Base-by-base conservation (phyloP, 2,888 invertebrate genomes). In the Tachina fera region DNA sequence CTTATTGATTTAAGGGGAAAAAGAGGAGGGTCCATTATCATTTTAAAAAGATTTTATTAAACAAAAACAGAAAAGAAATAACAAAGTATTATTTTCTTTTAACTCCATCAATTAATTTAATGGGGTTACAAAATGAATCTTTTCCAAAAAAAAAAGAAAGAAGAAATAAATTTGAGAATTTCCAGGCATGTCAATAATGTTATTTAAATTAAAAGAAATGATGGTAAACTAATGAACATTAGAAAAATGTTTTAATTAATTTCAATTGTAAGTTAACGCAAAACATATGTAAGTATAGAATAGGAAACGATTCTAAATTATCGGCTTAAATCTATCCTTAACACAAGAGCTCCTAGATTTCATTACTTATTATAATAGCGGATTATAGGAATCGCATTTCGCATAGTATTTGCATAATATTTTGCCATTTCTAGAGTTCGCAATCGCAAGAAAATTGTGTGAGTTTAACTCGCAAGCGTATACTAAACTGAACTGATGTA, bases 51-150 rank as follows among this genome's bases (percentile, higher is more conserved):
- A 79, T 79, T 72, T 80, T 22, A 63, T 56, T 63, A 47, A 22
- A 45, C n/a, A 77, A 19, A n/a, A 53, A 39, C 45, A 41, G 67
- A 16, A 56, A 49, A 41, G 47, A 14, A 56, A 43, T 49, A 70
- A 31, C 31, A 31, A 76, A 65, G 53, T 58, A 74, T 63, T 75
- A 65, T 51, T 75, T 80, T 80, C 80, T 80, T 74, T 72, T 74
- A 80, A 74, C 65, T 80, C 58, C 65, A 51, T 61, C 72, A 56
- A 80, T 80, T 80, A 72, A 82, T 71, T 79, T 79, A 80, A 83
- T 77, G 76, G 83, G 76, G 71, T 80, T 74, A 83, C 83, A 77
- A 56, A 63, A 79, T 65, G 31, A 51, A 60, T 68, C 51, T 67
- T 53, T 67, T 63, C 45, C 63, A 65, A 71, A 31, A 60, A 22